Evolutionary conservation across 2,888 invertebrate genomes (phyloP), one percentile per base, ranked within the genome.

Genomic region (Nipponacmea schrenckii): DNA sequence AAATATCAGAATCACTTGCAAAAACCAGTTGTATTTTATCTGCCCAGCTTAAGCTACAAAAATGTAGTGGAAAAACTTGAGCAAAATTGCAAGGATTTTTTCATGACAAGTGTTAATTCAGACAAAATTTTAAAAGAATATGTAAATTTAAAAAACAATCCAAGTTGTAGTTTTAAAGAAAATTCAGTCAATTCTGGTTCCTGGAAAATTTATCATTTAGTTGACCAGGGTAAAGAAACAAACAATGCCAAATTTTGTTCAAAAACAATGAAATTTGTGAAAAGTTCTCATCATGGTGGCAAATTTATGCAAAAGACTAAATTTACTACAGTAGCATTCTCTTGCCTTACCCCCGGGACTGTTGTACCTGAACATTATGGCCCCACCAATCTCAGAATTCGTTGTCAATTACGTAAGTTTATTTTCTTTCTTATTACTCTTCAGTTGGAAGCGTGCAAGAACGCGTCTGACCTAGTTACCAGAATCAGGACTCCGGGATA

Each of bases 301-400:
- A 74, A 74, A n/a, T 70, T 81, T n/a, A 85, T 88, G 85, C 71
- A 46, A 15, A 74, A 77, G 12, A 84, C 80, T 76, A 73, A 86
- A n/a, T 88, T 88, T 80, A 85, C 85, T 44, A 86, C 87, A 80
- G 86, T 82, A 17, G 76, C 83, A 12, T 88, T 87, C 73, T 88
- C 88, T 8, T 82, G 87, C 2, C 72, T 87, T n/a, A 74, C 82
- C 20, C 85, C 87, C 62, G 81, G 81, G 5, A 88, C 87, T 1
- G 63, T 66, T 4, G 83, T 88, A 20, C 69, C 77, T 0, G 79
- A 81, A 64, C 88, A 88, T 72, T 86, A 81, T 80, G 88, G 88
- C 24, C 84, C 88, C 45, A 85, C 85, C 44, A 88, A 88, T 74
- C 79, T 83, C 44, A 75, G 87, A 68, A 74, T 87, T 3, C 76